Evolutionary conservation across 2,113 vertebrate genomes (phyloP).

Genomic region (Crotalus viridis): DNA sequence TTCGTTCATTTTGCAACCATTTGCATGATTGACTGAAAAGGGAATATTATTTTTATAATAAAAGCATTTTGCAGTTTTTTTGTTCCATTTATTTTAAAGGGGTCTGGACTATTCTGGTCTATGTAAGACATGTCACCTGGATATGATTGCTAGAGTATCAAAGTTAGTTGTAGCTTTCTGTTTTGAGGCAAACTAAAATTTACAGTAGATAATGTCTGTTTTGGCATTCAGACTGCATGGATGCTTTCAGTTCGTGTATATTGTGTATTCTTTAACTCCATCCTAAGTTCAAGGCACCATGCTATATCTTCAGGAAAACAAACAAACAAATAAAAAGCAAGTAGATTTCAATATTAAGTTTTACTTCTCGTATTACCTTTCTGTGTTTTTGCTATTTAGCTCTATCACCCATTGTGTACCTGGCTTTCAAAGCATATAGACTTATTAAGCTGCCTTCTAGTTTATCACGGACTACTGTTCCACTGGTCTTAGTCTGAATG

Average conservation of each 20-base stretch:
- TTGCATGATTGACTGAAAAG: background rate
- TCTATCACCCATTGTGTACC: background rate
- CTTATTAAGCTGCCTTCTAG: background rate
- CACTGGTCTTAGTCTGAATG: background rate
- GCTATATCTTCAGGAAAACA: background rate
- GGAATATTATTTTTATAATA: background rate
- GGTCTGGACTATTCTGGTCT: background rate
- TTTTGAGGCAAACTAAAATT: background rate
- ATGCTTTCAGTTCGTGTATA: no score
- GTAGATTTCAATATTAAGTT: background rate
- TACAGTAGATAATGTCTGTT: background rate
- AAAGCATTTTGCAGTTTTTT: background rate
- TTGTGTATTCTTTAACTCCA: background rate
- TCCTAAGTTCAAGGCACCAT: background rate
- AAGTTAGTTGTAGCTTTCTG: background rate
- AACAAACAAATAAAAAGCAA: background rate
- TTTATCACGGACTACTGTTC: background rate
- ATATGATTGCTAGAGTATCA: background rate
- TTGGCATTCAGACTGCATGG: background rate
- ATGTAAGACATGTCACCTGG: background rate
- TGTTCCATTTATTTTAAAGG: background rate
- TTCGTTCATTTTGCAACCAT: slow-evolving; percentile 24
- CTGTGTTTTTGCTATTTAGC: background rate
- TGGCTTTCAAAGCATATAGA: background rate
- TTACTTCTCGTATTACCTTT: background rate